These are phyloP conservation scores for Promerops cafer DNA, from an alignment of 2,113 vertebrate genomes.

Conservation along the genomic window DNA sequence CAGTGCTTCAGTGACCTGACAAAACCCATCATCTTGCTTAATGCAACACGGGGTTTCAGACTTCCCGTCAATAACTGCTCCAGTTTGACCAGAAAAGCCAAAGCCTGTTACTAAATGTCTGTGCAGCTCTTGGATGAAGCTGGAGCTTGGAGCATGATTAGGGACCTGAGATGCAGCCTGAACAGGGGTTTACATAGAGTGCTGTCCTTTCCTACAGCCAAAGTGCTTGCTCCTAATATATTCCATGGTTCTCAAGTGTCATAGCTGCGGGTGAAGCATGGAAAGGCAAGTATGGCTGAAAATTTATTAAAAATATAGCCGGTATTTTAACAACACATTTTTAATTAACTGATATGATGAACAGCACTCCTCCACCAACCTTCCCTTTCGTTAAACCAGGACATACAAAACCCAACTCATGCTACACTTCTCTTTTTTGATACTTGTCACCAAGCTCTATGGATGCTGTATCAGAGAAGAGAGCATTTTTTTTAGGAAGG, in stretches of 20 bases:
- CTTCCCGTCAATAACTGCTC: background rate
- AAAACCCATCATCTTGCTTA: background rate
- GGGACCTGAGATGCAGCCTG: background rate
- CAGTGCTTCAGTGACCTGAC: background rate
- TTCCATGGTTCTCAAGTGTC: background rate
- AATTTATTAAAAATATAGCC: background rate
- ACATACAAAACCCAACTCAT: background rate
- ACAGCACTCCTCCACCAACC: background rate
- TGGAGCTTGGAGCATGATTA: rapidly evolving
- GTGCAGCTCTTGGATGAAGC: background rate
- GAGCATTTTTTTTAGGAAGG: background rate
- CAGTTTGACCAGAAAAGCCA: background rate
- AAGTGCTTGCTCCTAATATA: background rate
- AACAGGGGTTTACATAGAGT: background rate
- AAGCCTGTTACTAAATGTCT: background rate
- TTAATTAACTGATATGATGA: background rate
- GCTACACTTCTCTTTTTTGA: background rate
- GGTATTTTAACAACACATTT: background rate
- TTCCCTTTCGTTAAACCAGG: background rate
- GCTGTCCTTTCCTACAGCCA: background rate
- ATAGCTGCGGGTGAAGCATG: background rate
- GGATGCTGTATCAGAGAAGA: background rate
- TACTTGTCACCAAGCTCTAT: background rate
- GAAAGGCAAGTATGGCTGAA: background rate
- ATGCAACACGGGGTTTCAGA: background rate